Evolutionary conservation across 1,140 invertebrate genomes (phyloP), one percentile per base, ranked within the genome.

Genomic region (Nephotettix cincticeps): DNA sequence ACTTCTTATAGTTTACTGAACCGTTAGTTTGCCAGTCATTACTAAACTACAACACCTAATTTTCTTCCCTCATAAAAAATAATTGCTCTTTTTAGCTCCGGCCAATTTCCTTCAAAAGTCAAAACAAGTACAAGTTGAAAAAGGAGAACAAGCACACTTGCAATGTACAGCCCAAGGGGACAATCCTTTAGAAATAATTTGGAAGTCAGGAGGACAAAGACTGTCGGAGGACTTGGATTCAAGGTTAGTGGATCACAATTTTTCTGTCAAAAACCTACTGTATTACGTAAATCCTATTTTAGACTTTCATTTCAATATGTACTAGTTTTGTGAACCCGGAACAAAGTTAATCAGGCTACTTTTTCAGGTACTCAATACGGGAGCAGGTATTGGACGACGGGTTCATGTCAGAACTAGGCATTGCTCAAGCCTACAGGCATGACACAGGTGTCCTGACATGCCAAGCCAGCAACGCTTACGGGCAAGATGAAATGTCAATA

Each of bases 401-500:
- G n/a, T 89, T 91, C 77, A 89, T 93, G 43, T 94, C 93, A 21
- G 90, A 94, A 78, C 83, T 98, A 58, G 87, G 89, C 65, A 92
- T 98, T 65, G 84, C 90, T 65, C 89, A 91, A 73, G 94, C 93
- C 1, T 91, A 92, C 71, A 84, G 93, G 36, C 90, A 92, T 75
- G 96, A 98, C 81, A 94, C 94, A 1, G 94, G 92, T 3, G 88
- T 93, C 61, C 92, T 97, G 79, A 92, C 93, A 23, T 98, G 96
- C 81, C 84, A 89, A 65, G 94, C 93, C 0, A 90, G 89, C 69
- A 98, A 98, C 83, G 86, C 90, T 51, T 95, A 95, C 77, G 96
- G 96, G 23, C 89, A 91, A 75, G 95, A 97, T 77, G 91, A 96
- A 79, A 94, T 95, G 87, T 90, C 90, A 25, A 94, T 96, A 78